Evolutionary conservation across 2,888 invertebrate species (phyloP).

Genomic region (Portevinia maculata): DNA sequence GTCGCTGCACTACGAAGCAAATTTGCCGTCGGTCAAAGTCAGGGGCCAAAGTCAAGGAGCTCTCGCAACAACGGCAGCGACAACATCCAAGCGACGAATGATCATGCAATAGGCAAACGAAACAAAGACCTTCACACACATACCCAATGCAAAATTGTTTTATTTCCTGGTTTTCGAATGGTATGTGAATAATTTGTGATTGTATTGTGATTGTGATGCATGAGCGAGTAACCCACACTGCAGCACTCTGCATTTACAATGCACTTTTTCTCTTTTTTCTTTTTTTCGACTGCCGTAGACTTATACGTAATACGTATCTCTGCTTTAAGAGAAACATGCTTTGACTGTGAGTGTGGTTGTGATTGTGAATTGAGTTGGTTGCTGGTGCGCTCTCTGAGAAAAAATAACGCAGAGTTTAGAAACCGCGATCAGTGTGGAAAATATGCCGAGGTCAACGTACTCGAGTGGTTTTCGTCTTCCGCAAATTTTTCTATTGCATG

Average conservation of each 20-base stretch:
- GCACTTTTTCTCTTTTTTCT: constrained; percentile 17
- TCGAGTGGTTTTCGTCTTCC: constrained; percentile 71
- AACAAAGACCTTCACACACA: constrained; percentile 73
- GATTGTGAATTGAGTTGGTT: no score
- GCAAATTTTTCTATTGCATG: constrained; percentile 62
- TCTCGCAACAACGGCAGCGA: constrained; percentile 27
- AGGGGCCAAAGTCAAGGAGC: constrained; percentile 73
- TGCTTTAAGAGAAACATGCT: constrained; percentile 19
- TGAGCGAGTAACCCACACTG: constrained; percentile 35
- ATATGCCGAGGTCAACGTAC: constrained; percentile 74
- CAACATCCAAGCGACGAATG: constrained; percentile 49
- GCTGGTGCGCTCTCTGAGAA: neutral
- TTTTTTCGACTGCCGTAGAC: no score
- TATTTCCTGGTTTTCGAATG: constrained; percentile 63
- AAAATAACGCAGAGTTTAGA: constrained; percentile 15
- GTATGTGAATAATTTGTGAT: constrained; percentile 8
- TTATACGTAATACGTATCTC: neutral
- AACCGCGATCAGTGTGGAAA: constrained; percentile 63
- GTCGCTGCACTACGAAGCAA: constrained; percentile 32
- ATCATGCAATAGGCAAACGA: constrained; percentile 73
- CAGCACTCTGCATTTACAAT: constrained; percentile 1
- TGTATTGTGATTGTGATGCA: neutral
- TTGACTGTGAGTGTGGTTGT: no score
- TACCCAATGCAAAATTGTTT: constrained; percentile 53
- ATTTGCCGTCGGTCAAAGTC: constrained; percentile 66